These are phyloP conservation scores for Bombus consobrinus DNA, from an alignment of 1,140 invertebrate species.

Conservation along the genomic window DNA sequence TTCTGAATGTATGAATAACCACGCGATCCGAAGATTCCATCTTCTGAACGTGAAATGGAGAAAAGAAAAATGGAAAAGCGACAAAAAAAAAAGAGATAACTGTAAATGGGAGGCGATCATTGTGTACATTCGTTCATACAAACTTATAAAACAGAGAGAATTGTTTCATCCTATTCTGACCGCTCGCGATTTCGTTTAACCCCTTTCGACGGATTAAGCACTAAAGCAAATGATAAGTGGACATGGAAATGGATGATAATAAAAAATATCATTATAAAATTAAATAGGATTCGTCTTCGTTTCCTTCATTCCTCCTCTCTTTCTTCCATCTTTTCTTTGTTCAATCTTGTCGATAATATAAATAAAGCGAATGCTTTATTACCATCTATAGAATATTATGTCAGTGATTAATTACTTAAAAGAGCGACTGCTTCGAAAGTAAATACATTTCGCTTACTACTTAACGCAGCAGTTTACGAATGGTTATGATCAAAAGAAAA, in stretches of 20 bases:
- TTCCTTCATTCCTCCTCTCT: fast-evolving
- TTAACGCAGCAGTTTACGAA: not conserved
- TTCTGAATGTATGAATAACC: slow-evolving; percentile 71
- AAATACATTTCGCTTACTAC: not conserved
- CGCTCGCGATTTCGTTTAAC: slow-evolving; percentile 8
- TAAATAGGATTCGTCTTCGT: not conserved
- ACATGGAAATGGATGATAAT: slow-evolving; percentile 31
- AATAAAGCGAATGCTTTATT: too few relatives aligned
- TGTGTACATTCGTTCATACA: slow-evolving; percentile 76
- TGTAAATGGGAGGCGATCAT: slow-evolving; percentile 34
- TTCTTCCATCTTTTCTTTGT: too few relatives aligned
- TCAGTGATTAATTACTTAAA: too few relatives aligned
- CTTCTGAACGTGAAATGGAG: not conserved
- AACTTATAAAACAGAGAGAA: slow-evolving; percentile 72
- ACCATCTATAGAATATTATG: too few relatives aligned
- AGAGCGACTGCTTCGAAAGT: not conserved
- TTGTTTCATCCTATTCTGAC: slow-evolving; percentile 8
- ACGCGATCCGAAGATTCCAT: slow-evolving; percentile 49
- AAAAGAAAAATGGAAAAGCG: slow-evolving; percentile 21
- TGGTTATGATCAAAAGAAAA: not conserved
- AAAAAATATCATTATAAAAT: slow-evolving; percentile 35
- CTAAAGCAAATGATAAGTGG: slow-evolving; percentile 8
- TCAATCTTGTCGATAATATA: too few relatives aligned
- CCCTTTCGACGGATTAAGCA: not conserved
- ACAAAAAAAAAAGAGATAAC: slow-evolving; percentile 7